Base-by-base conservation (phyloP, 2,113 vertebrate species). In the Odobenus rosmarus region DNA sequence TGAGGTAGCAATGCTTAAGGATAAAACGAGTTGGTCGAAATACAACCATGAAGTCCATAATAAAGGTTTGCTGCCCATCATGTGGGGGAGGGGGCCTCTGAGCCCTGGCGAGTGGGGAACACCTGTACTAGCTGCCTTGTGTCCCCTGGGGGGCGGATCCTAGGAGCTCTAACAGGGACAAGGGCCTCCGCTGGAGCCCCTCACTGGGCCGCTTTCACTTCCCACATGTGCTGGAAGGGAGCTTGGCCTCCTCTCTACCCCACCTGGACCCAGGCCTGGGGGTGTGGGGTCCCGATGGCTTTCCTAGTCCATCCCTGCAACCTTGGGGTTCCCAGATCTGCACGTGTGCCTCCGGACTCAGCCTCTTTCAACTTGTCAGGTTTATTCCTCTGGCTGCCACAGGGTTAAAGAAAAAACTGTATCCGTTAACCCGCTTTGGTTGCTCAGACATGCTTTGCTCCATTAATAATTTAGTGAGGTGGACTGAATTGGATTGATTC, bases 391-490 rank as follows among this genome's bases (percentile, higher is more conserved):
- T 2, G 36, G 81, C 19, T 59, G 51, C 62, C 36, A 46, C 9
- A 53, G 33, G 39, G 59, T 67, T 92, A 86, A 98, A 81, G 71
- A 81, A 28, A 71, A 89, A 71, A 88, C 15, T 46, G 39, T 59
- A 46, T 23, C 49, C 69, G 33, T 76, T 67, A 61, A 21, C 62
- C 24, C 14, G n/a, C 18, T 91, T 28, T 0, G 1, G 81, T 55
- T 55, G 42, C 31, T 91, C 96, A 64, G n/a, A 53, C 24, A 49
- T 1, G n/a, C 72, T 98, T 95, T 98, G 89, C 85, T 96, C 97
- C 84, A 83, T 97, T 77, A 90, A 97, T 39, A 97, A 96, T 94
- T 96, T 49, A 97, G 96, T 93, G 87, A 91, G 88, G 71, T 28
- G 77, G 82, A 90, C 61, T 85, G 81, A 95, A 80, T 57, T 33